Conservation (phyloP, 2,888 invertebrate species). For the Nasonovia ribisnigri region DNA sequence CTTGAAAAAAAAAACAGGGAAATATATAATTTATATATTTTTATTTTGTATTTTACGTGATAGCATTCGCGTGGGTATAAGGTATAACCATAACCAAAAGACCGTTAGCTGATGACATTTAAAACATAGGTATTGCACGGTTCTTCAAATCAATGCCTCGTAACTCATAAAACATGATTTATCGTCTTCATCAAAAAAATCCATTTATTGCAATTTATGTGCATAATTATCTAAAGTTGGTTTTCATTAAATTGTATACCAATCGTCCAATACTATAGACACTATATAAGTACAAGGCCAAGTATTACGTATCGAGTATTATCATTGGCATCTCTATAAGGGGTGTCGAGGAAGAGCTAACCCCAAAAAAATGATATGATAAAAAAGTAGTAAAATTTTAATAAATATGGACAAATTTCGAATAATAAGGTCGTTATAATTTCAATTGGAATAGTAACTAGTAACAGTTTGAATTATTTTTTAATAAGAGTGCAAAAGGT, state of each 20-base stretch:
- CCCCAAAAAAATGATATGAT: no score
- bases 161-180: neutral
- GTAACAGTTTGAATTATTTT: no score
- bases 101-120: neutral
- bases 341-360: no score
- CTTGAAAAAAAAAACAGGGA: neutral
- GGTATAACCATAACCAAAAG: neutral
- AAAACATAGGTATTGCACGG: neutral
- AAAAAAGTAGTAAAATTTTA: no score
- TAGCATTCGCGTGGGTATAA: neutral
- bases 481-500: no score
- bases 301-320: no score
- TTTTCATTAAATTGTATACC: neutral
- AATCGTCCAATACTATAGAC: neutral
- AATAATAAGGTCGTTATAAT: no score
- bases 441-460: no score
- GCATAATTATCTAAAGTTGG: neutral
- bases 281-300: no score
- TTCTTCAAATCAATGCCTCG: neutral
- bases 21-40: neutral
- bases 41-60: neutral
- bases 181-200: neutral
- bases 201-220: neutral
- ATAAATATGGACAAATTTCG: no score
- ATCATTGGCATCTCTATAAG: no score